These are phyloP conservation scores for Heliconius eleuchia DNA, from an alignment of 1,140 invertebrate genomes.

Conservation along the genomic window DNA sequence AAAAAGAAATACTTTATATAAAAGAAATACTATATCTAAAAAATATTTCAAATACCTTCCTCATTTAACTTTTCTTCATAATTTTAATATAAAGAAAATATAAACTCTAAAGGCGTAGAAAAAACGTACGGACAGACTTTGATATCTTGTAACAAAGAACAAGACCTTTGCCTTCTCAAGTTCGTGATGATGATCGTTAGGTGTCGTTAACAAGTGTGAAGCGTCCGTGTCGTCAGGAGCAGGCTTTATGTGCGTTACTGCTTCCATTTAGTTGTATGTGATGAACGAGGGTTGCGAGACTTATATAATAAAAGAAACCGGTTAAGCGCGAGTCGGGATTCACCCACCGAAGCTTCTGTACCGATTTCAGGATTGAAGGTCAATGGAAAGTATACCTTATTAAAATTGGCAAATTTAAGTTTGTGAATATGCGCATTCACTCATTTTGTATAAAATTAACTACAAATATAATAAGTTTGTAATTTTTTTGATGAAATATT, in stretches of 20 bases:
- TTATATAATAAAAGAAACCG: neutral
- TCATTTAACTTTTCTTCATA: neutral
- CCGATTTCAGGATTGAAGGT: too few species aligned
- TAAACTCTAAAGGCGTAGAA: neutral
- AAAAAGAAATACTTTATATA: too few species aligned
- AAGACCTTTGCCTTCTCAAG: slow-evolving; percentile 21
- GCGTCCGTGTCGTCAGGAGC: slow-evolving; percentile 8
- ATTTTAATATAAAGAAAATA: neutral
- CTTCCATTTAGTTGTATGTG: slow-evolving; percentile 31
- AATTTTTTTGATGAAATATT: neutral
- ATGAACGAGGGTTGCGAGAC: slow-evolving; percentile 22
- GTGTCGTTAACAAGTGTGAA: slow-evolving; percentile 20
- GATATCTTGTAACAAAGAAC: slow-evolving; percentile 1
- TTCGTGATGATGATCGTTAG: slow-evolving; percentile 16
- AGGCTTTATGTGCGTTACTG: slow-evolving; percentile 10
- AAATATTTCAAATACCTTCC: neutral
- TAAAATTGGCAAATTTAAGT: too few species aligned
- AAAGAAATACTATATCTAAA: too few species aligned
- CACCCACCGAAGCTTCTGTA: too few species aligned
- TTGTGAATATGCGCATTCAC: too few species aligned
- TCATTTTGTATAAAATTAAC: too few species aligned
- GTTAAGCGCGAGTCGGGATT: too few species aligned
- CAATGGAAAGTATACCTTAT: too few species aligned
- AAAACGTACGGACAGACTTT: neutral
- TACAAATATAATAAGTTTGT: too few species aligned